Conservation (phyloP, 1,140 invertebrate species). For the Brachionus angularis region DNA sequence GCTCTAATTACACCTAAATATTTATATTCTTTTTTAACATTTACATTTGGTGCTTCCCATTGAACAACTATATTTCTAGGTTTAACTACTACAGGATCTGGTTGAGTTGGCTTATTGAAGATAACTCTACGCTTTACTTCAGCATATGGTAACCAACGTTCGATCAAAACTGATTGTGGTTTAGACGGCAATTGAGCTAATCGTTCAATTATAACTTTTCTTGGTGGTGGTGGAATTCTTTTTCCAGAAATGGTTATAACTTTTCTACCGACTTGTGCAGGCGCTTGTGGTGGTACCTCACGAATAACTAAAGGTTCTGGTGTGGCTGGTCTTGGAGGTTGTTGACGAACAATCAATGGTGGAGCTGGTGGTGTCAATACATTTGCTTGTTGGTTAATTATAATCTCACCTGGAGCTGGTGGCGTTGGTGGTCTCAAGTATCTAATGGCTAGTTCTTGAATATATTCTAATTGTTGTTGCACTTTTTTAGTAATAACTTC, state of each 20-base stretch:
- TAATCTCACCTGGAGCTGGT: conserved; percentile 42
- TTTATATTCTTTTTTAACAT: conserved; percentile 34
- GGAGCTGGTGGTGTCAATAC: conserved; percentile 32
- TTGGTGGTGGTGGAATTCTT: conserved; percentile 36
- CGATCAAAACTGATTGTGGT: conserved; percentile 42
- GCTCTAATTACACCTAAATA: conserved; percentile 41
- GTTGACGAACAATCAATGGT: conserved; percentile 43
- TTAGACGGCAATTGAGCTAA: conserved; percentile 42
- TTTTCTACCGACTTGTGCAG: conserved; percentile 19
- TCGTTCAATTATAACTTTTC: conserved; percentile 41
- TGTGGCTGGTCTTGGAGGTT: conserved; percentile 24
- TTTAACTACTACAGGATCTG: conserved; percentile 20
- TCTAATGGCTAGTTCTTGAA: conserved; percentile 40
- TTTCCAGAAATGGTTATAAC: conserved; percentile 33
- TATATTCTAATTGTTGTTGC: conserved; percentile 3
- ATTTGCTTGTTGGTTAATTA: conserved; percentile 4
- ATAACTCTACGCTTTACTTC: conserved; percentile 30
- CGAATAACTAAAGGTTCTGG: conserved; percentile 36
- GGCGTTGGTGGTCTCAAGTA: conserved; percentile 41
- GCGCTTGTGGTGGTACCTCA: conserved; percentile 27
- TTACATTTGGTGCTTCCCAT: conserved; percentile 27
- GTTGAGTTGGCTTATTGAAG: neutral
- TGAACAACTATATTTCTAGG: conserved; percentile 40
- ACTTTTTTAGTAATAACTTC: conserved; percentile 6
- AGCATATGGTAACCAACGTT: conserved; percentile 43